Percentiles rank a stretch among this genome's conserved stretches.
phyloP scores from a whole-genome alignment of 2,113 vertebrate genomes.

The Malurus cyaneus region DNA sequence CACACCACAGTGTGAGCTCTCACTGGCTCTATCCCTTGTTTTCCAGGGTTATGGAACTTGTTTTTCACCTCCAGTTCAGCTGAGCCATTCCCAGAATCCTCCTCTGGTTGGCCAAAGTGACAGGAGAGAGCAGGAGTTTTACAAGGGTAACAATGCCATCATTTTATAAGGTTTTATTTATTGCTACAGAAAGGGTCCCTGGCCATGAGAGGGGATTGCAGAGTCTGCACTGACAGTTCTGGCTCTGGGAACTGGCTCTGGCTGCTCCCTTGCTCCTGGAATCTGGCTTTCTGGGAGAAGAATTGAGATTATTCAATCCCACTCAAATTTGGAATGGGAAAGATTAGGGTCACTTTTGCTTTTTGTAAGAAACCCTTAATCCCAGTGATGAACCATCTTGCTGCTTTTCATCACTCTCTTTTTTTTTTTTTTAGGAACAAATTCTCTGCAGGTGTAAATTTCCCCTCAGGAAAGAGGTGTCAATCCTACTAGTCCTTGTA shows the following conservation, averaged over 20 bases:
- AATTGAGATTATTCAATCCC: accelerated
- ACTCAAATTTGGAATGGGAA: neutral
- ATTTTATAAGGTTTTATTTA: too few species aligned
- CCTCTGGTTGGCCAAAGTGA: too few species aligned
- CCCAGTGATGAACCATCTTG: neutral
- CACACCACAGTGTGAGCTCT: too few species aligned
- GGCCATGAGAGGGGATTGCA: neutral
- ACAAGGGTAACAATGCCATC: too few species aligned
- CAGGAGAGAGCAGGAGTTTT: too few species aligned
- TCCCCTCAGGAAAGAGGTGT: neutral
- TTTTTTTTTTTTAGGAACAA: too few species aligned
- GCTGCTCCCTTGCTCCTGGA: neutral
- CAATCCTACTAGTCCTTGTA: neutral
- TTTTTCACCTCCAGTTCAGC: too few species aligned
- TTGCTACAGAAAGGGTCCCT: neutral
- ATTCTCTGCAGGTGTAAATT: neutral
- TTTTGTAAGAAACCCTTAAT: neutral
- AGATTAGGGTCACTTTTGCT: neutral
- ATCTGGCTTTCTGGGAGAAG: neutral
- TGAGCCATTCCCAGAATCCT: too few species aligned
- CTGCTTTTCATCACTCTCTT: neutral
- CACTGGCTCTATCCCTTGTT: too few species aligned
- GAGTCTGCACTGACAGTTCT: neutral
- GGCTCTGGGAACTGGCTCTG: neutral
- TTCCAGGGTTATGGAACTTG: too few species aligned